Base-by-base conservation (phyloP, 2,797 vertebrate species). In the Anniella stebbinsi region DNA sequence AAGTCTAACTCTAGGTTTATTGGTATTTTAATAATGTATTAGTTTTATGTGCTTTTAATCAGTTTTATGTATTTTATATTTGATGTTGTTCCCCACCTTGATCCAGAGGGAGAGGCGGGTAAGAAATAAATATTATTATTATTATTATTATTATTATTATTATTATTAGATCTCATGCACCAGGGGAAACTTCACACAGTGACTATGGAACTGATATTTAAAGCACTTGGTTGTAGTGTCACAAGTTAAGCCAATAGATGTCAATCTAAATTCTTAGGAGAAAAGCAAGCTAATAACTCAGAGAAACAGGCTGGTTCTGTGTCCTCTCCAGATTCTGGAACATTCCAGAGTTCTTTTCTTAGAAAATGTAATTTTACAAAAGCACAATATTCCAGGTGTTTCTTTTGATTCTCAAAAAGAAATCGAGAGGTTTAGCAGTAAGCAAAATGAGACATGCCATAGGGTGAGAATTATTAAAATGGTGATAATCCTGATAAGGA, bases 201-300 rank as follows among this genome's bases (percentile, higher is more conserved):
- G 51, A 84, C 0, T 10, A 67, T 75, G 67, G 70, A 94, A 90
- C 91, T 95, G 94, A 94, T 93, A 93, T 96, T 95, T 95, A 92
- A 93, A 94, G 94, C 95, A 86, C 86, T 83, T 87, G 78, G 88
- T 81, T 0, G 1, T 54, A 86, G 69, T 95, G 93, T 93, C 93
- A 93, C 75, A 89, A 92, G 87, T 91, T 91, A 95, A 91, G 94
- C 90, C 93, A 95, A 93, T 92, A 95, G 92, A 96, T 95, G 94
- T 93, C 96, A 96, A 95, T 95, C 94, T 95, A 93, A 94, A 95
- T 94, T 94, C 93, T 94, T 75, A 0, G 1, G 95, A 94, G 94
- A 88, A 94, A 94, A 93, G 89, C 82, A 93, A 94, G 92, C 87
- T 95, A 95, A 95, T 90, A 87, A 95, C 48, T 94, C 85, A 91